Evolutionary conservation across 2,113 vertebrate species (phyloP).

Genomic region (Entelurus aequoreus): DNA sequence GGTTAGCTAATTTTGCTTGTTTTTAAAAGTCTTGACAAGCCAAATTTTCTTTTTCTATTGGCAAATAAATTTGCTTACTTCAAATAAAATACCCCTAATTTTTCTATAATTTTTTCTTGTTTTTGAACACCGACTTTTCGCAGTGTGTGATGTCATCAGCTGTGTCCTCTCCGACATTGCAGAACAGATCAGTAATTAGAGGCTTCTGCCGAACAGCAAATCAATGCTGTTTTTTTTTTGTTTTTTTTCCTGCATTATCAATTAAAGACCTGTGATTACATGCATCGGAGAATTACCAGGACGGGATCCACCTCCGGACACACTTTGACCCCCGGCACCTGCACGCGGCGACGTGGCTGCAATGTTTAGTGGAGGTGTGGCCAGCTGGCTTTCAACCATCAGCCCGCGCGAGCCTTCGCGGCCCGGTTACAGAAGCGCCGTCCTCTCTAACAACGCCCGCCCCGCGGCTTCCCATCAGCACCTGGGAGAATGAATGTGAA

Average conservation of each 20-base stretch:
- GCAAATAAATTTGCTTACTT: too few relatives aligned
- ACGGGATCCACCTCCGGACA: conserved; percentile 7
- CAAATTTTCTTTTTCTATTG: too few relatives aligned
- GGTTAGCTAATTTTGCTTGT: too few relatives aligned
- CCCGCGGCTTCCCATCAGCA: conserved; percentile 63
- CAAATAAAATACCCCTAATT: too few relatives aligned
- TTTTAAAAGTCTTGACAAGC: too few relatives aligned
- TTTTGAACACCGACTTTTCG: too few relatives aligned
- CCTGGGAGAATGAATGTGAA: conserved; percentile 69
- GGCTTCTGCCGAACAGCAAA: conserved; percentile 64
- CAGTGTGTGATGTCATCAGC: conserved; percentile 31
- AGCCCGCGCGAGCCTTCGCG: conserved; percentile 32
- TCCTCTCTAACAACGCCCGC: conserved; percentile 2
- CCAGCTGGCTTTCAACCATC: conserved; percentile 65
- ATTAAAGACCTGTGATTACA: conserved; percentile 78
- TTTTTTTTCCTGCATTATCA: conserved; percentile 65
- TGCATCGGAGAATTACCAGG: conserved; percentile 64
- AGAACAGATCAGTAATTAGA: conserved; percentile 72
- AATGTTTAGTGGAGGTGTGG: conserved; percentile 39
- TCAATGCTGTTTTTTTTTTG: conserved; percentile 69
- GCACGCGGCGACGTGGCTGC: conserved; percentile 26
- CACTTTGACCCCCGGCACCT: conserved; percentile 41
- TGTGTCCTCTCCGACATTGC: conserved; percentile 57
- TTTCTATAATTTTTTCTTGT: too few relatives aligned
- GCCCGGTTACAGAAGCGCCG: conserved; percentile 17